Conservation (phyloP, 1,140 invertebrate genomes). For the Drosophila elegans region DNA sequence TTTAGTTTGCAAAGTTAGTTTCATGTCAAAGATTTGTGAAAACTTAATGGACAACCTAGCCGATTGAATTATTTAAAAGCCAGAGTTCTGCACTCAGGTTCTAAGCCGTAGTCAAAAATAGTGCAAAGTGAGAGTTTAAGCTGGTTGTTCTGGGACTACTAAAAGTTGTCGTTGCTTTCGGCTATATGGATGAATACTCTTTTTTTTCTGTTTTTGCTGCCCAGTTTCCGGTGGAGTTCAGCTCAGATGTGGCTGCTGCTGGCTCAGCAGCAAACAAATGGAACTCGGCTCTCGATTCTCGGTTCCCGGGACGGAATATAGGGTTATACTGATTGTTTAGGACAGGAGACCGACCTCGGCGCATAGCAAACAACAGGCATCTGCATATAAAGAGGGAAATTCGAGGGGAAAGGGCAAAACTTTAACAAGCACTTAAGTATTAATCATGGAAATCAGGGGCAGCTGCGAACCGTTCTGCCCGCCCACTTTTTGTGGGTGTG, state of each 20-base stretch:
- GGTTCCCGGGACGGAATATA: constrained; percentile 2
- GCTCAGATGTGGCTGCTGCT: constrained; percentile 47
- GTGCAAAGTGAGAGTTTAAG: constrained; percentile 4
- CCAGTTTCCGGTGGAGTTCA: constrained; percentile 1
- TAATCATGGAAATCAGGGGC: constrained; percentile 82
- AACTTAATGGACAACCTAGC: constrained; percentile 35
- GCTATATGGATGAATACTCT: neutral
- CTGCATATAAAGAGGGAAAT: constrained; percentile 59
- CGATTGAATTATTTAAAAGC: constrained; percentile 43
- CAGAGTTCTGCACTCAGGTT: constrained; percentile 5
- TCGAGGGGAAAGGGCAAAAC: constrained; percentile 44
- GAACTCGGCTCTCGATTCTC: constrained; percentile 3
- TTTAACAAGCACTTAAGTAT: constrained; percentile 83
- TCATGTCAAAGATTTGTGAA: constrained; percentile 40
- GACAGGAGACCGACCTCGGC: constrained; percentile 42
- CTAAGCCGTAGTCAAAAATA: neutral
- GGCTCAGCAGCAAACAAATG: constrained; percentile 64
- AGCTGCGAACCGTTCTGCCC: constrained; percentile 40
- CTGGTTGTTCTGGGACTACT: neutral
- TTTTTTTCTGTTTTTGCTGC: constrained; percentile 7
- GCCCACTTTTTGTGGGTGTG: neutral
- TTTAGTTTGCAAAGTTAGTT: constrained; percentile 32
- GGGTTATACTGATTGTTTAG: constrained; percentile 62
- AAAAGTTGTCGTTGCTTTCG: neutral
- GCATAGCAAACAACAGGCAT: constrained; percentile 46